phyloP scores from a whole-genome alignment of 2,797 vertebrate genomes.

The Anisognathus igniventris region DNA sequence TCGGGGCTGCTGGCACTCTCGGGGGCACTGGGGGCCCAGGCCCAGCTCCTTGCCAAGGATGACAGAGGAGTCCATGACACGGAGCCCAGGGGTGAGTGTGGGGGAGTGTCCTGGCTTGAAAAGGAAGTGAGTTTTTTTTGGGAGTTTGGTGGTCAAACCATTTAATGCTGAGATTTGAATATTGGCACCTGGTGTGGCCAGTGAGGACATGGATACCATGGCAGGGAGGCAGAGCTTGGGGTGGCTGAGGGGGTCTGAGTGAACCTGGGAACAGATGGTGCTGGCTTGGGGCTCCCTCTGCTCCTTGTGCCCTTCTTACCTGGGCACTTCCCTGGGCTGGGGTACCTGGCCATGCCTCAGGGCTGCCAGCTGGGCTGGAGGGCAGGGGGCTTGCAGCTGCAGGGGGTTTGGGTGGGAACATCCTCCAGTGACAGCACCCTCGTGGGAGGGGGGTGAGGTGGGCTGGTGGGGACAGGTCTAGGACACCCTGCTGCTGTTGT shows the following conservation, averaged over 20 bases:
- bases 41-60: conserved; percentile 83
- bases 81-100: conserved; percentile 82
- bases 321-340: not conserved
- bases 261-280: fast-evolving
- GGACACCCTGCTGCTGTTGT: not conserved
- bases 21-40: conserved; percentile 84
- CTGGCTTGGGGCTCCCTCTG: not conserved
- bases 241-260: no score
- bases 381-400: fast-evolving
- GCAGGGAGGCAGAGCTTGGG: no score
- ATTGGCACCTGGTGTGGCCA: no score
- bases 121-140: no score
- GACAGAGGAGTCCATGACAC: conserved; percentile 83
- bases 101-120: not conserved
- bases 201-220: no score
- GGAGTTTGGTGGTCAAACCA: no score
- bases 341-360: not conserved
- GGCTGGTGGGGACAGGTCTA: not conserved
- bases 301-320: fast-evolving
- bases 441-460: not conserved
- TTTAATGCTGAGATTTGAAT: no score
- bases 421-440: not conserved
- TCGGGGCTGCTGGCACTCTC: conserved; percentile 86
- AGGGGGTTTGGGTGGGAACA: not conserved
- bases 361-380: fast-evolving